Base-by-base conservation (phyloP, 2,113 vertebrate genomes). In the Microtus richardsoni region DNA sequence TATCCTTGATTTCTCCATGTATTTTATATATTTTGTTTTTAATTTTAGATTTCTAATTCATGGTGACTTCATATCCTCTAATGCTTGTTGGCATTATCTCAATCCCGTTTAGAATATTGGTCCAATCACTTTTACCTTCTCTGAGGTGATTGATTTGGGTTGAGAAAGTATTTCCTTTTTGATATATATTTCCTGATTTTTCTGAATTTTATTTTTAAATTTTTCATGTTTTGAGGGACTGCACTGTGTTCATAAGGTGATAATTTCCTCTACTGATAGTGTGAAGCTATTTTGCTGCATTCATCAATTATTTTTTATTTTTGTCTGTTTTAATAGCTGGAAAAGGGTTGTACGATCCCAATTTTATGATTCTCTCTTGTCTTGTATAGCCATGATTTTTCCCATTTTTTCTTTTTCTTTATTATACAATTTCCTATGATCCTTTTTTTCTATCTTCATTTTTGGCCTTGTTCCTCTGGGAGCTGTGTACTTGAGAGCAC, bases 31-130 rank as follows among this genome's bases (percentile, higher is more conserved):
- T 83, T 83, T 95, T 80, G 39, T 58, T 96, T 93, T 88, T 66
- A 89, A 54, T 79, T 94, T 92, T 95, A 52, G 41, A 26, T 94
- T 92, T 91, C 33, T 90, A 41, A 77, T 84, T 96, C 75, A 85
- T 1, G 54, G n/a, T 85, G 24, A 7, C 75, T 95, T 87, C 21
- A 49, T 82, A 77, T 75, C 58, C 22, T 96, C 33, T 71, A 22
- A 44, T 68, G 54, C 13, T 94, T 79, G 36, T 64, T 68, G 95
- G 36, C 33, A n/a, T 94, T 94, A 47, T 89, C 77, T 62, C 49
- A 78, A 6, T 94, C 91, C 36, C 88, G 1, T 95, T 88, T 80
- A 28, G 21, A 71, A 2, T 92, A 30, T 30, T 54, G 62, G 68
- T 36, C 47, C 93, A 54, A 60, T 49, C 13, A 10, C 24, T 54